phyloP scores from a whole-genome alignment of 2,113 vertebrate genomes.

The Spheniscus mendiculus region DNA sequence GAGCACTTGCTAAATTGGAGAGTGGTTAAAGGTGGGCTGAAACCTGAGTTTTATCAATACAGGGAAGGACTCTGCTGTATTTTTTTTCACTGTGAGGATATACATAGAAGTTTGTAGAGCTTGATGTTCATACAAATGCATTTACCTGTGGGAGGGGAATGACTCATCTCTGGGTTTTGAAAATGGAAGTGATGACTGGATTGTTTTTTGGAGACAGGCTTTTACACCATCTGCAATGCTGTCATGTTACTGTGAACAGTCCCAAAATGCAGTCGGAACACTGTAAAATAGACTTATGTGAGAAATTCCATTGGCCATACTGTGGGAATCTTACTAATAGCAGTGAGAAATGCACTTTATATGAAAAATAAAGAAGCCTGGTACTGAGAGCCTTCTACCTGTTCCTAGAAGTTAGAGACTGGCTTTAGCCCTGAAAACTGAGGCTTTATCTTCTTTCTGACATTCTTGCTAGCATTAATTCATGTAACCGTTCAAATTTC shows the following conservation, averaged over 20 bases:
- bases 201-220: conserved; percentile 43
- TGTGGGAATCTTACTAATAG: neutral
- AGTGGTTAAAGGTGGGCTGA: neutral
- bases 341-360: neutral
- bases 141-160: conserved; percentile 53
- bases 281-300: neutral
- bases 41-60: neutral
- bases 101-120: neutral
- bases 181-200: conserved; percentile 53
- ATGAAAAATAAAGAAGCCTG: neutral
- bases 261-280: neutral
- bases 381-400: neutral
- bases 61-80: neutral
- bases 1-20: neutral
- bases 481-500: neutral
- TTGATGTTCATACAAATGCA: conserved; percentile 10
- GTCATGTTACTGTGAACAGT: conserved; percentile 44
- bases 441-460: neutral
- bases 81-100: neutral
- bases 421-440: neutral
- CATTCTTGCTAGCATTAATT: neutral
- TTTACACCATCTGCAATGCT: conserved; percentile 52
- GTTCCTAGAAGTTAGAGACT: neutral
- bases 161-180: conserved; percentile 52
- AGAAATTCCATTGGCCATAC: neutral